Evolutionary conservation across 2,113 vertebrate genomes (phyloP).

Genomic region (Electrona antarctica): DNA sequence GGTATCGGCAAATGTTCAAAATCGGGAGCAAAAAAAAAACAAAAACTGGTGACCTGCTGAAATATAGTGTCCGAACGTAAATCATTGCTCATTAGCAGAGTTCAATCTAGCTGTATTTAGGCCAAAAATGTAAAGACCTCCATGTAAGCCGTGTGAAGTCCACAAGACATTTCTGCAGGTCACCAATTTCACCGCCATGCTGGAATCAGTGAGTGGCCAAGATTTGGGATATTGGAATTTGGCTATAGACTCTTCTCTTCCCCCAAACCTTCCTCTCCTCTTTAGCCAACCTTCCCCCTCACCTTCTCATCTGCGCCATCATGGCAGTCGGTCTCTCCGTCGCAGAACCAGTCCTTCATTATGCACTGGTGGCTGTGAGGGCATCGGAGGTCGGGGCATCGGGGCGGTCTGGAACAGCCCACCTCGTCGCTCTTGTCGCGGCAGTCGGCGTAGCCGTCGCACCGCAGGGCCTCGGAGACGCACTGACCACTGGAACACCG

Average conservation of each 20-base stretch:
- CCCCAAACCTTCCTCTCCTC: not conserved
- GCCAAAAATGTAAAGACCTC: too few species aligned
- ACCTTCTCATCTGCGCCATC: conserved; percentile 90
- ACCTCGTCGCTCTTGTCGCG: conserved; percentile 85
- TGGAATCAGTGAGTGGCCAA: too few species aligned
- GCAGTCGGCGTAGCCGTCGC: conserved; percentile 87
- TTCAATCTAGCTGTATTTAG: too few species aligned
- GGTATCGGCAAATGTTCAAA: too few species aligned
- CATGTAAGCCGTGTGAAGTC: too few species aligned
- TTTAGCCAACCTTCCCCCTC: not conserved
- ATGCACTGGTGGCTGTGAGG: conserved; percentile 82
- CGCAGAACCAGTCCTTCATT: conserved; percentile 86
- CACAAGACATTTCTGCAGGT: too few species aligned
- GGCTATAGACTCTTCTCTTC: not conserved
- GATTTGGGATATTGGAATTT: too few species aligned
- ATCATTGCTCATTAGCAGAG: too few species aligned
- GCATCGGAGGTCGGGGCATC: conserved; percentile 80
- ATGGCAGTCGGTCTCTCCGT: conserved; percentile 83
- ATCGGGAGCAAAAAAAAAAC: too few species aligned
- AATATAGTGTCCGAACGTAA: too few species aligned
- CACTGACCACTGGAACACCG: conserved; percentile 85
- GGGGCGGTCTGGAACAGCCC: conserved; percentile 73
- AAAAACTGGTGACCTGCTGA: too few species aligned
- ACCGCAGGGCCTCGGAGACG: conserved; percentile 79
- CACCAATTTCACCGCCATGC: too few species aligned